Evolutionary conservation across 2,797 vertebrate species (phyloP), one percentile per base, ranked within the genome.

Genomic region (Carcharodon carcharias): DNA sequence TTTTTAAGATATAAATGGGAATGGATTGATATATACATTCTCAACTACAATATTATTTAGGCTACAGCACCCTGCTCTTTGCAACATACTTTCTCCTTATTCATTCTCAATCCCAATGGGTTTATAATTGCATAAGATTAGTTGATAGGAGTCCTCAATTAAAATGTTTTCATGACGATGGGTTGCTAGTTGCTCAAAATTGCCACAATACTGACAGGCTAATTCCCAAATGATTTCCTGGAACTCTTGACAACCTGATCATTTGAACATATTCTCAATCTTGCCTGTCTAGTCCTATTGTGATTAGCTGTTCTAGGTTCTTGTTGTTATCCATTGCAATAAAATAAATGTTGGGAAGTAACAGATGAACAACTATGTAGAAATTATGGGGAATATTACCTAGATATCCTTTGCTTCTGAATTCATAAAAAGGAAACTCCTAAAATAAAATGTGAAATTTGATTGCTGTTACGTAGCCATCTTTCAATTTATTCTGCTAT

Each of bases 151-250:
- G 12, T 95, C 18, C 5, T 56, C 67, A 50, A 61, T 92, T 92
- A 92, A 94, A 95, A 50, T 95, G 21, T 95, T 95, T 95, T 54
- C 93, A 71, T 40, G 67, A 95, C 73, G 71, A 54, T 73, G 50
- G 14, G 56, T 12, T 65, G 63, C 21, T 50, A 31, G 40, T 69
- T 31, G 45, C 54, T 73, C 65, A 54, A 71, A 95, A 40, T 50
- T 95, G 21, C 21, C 7, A 71, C 61, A 93, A 93, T 73, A 71
- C 67, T 28, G 71, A 65, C 40, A 12, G 45, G 94, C 35, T 65
- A 63, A 65, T 21, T 93, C 61, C 61, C 35, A 93, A 26, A 71
- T 95, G 67, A 73, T 73, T 71, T 16, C 6, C 50, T 9, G 12
- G 28, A 73, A 73, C 94, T 56, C 45, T 95, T 95, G 50, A 63